Base-by-base conservation (phyloP, 2,797 vertebrate species). In the Gymnothorax javanicus region DNA sequence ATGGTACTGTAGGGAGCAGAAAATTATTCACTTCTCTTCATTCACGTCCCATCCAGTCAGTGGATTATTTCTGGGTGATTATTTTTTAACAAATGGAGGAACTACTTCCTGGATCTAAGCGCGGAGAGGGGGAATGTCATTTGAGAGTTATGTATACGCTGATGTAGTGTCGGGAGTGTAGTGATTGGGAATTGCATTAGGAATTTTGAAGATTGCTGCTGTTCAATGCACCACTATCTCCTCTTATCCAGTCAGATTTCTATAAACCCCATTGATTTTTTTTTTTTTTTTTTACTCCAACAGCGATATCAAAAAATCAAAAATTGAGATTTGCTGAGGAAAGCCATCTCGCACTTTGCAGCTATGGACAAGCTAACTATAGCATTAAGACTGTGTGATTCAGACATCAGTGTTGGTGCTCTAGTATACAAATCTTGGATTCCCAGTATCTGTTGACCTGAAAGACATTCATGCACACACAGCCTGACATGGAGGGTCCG, bases 1-100 rank as follows among this genome's bases (percentile, higher is more conserved):
- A 0, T 2, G 86, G 90, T 89, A 94, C 15, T 90, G 85, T 87
- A 77, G 59, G 81, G 7, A 43, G 60, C 17, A 64, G 52, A 50
- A 27, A 56, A 27, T 86, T 15, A 64, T 67, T 69, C 67, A 12
- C 12, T 1, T 82, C 79, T 69, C 33, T 67, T 43, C 85, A 82
- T 33, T 81, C 20, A 86, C 43, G 33, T 59, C 85, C 33, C 75
- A 58, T 59, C 64, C 75, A 58, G 25, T 12, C 57, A 13, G 75
- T 67, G 75, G 57, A 67, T 86, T 82, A 82, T 86, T 85, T 3
- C 64, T 27, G 69, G 50, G 75, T 86, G 85, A 86, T 86, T 86
- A 86, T 82, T 86, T 86, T 79, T 62, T 77, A 86, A 67, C 75
- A 52, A 77, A 58, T 86, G 57, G 59, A 67, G 56, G 85, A 67